Evolutionary conservation across 2,113 vertebrate species (phyloP), one percentile per base, ranked within the genome.

Genomic region (Synodontis membranacea): DNA sequence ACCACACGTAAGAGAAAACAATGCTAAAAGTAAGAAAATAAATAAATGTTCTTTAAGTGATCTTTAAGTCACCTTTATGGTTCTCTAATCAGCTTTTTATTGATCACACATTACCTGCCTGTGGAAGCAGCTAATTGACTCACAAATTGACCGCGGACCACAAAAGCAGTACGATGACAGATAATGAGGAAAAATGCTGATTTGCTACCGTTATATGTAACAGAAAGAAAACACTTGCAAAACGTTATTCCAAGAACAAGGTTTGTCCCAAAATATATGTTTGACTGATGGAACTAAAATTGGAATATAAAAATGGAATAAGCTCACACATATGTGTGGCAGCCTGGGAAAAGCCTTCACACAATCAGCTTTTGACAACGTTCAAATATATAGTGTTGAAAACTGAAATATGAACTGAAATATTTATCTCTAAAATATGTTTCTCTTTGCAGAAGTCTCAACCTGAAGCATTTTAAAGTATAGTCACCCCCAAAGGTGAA

Each of bases 21-120:
- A 60, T 42, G 84, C 25, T 66, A 66, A 62, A 66, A 37, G 52
- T 76, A 14, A 84, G 42, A 78, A 37, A 17, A 23, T 50, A 85
- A 85, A 85, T 86, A 72, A 89, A 75, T 37, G 86, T 46, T 82
- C 28, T 21, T 62, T 50, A 34, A 39, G 11, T 50, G 62, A n/a
- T 48, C 39, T 0, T 74, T n/a, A n/a, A n/a, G 39, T 82, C 74
- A 84, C 83, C 42, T 46, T 84, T 66, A 86, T 81, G 68, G 34
- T 17, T 56, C 19, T 37, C 64, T 70, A 52, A 60, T 60, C 70
- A 70, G 64, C 28, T 17, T n/a, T 84, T 75, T 75, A 62, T 78
- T 86, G 60, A 12, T n/a, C 42, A 48, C 21, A 37, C 44, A 37
- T 48, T 75, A 83, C 83, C 82, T 79, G 50, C 70, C 81, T 60